Evolutionary conservation across 2,888 invertebrate species (phyloP), one percentile per base, ranked within the genome.

Genomic region (Branchipolynoe longqiensis): DNA sequence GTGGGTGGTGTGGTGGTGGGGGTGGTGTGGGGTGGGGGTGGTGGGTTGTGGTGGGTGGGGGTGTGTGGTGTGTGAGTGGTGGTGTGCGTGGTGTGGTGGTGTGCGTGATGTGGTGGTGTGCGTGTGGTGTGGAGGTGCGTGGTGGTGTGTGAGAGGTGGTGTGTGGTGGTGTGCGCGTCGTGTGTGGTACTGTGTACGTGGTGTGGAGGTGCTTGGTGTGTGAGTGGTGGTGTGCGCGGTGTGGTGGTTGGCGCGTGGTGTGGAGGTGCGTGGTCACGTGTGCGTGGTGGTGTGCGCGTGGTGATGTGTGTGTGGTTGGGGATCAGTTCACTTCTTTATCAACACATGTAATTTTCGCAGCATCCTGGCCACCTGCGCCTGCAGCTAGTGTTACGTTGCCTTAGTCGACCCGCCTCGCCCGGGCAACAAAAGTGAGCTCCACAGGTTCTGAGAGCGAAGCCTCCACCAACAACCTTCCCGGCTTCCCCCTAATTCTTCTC

Each of bases 311-410:
- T n/a, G 3, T 56, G 56, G 3, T 56, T 56, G 22, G 25, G 22
- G 25, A 8, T 33, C 73, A 64, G 28, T n/a, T 28, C 69, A 69
- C 74, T 8, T 38, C 38, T 69, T 36, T 1, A 28, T 78, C 48
- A 31, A 0, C 25, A 48, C 41, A 78, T 78, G 78, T 78, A 78
- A 78, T 78, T 78, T 78, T 78, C 48, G 25, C 78, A 25, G 22
- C 25, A 14, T 8, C 14, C 36, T 69, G 54, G 48, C 41, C 78
- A 78, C 78, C 78, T 78, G 78, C 31, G 78, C 48, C 41, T 3
- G 6, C 6, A 31, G 28, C 54, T 48, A 6, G 14, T 28, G 78
- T 78, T 78, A 78, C 78, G 4, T 18, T 12, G 25, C 31, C 25
- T n/a, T 62, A 31, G 12, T 31, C 25, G 62, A 31, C 48, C 48